These are phyloP conservation scores for Nomada ruficornis DNA, from an alignment of 2,888 invertebrate species.

Conservation along the genomic window DNA sequence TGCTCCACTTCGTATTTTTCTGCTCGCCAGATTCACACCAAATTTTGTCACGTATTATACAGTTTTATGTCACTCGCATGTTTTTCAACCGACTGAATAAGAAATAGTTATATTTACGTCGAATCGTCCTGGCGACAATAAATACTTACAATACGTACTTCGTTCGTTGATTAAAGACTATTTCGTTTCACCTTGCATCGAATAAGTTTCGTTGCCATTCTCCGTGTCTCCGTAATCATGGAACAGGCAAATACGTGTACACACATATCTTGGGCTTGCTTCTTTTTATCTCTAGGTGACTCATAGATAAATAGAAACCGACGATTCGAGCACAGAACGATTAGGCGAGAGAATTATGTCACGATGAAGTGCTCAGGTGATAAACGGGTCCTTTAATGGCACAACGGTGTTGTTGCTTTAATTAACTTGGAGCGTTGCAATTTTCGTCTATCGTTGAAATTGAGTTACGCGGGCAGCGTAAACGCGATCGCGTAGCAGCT, in stretches of 20 bases:
- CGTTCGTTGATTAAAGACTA: neutral
- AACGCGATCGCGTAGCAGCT: conserved; percentile 7
- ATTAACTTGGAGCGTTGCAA: neutral
- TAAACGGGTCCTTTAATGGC: neutral
- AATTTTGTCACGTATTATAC: too few relatives aligned
- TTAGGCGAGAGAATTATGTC: conserved; percentile 1
- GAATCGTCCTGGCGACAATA: neutral
- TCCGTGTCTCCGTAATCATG: neutral
- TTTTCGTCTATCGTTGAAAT: neutral
- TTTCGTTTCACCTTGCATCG: neutral
- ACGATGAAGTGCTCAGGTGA: neutral
- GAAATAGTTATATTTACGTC: neutral
- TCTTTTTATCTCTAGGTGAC: conserved; percentile 6
- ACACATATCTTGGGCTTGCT: neutral
- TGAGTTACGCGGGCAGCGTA: neutral
- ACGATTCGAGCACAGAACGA: neutral
- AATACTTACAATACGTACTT: too few relatives aligned
- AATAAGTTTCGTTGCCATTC: neutral
- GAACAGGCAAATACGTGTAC: neutral
- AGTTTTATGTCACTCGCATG: neutral
- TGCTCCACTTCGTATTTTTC: too few relatives aligned
- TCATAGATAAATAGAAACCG: neutral
- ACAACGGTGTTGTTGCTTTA: neutral
- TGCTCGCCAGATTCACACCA: too few relatives aligned
- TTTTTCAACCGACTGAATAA: neutral